These are phyloP conservation scores for Silurus glanis DNA, from an alignment of 2,113 vertebrate genomes.

Conservation along the genomic window DNA sequence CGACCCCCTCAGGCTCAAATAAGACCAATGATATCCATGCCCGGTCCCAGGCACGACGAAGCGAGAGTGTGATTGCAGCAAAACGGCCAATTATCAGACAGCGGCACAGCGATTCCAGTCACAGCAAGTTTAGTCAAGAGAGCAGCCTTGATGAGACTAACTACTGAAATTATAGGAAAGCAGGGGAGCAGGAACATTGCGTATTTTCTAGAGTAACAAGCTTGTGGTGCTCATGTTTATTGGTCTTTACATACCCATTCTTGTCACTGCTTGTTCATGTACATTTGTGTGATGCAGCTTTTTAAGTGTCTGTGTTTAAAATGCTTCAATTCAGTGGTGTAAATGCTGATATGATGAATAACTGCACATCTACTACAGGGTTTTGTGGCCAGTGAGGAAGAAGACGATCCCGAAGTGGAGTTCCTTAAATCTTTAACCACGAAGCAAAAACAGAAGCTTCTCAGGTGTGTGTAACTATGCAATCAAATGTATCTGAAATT, in stretches of 20 bases:
- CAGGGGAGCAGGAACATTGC: slow-evolving; percentile 26
- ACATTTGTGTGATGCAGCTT: not conserved
- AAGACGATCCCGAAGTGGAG: slow-evolving; percentile 95
- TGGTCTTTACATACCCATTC: not conserved
- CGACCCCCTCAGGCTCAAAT: slow-evolving; percentile 57
- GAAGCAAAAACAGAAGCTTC: slow-evolving; percentile 95
- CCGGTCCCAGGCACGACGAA: slow-evolving; percentile 48
- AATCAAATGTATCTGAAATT: not conserved
- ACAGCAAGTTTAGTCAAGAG: slow-evolving; percentile 45
- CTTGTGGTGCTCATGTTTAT: slow-evolving; percentile 23
- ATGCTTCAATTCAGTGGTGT: not conserved
- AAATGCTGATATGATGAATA: not conserved
- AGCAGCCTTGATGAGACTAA: slow-evolving; percentile 52
- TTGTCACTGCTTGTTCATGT: not conserved
- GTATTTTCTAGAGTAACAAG: slow-evolving; percentile 25
- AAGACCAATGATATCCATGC: slow-evolving; percentile 78
- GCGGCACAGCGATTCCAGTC: slow-evolving; percentile 45
- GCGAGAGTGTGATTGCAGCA: slow-evolving; percentile 80
- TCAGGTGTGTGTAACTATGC: slow-evolving; percentile 76
- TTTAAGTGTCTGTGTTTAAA: not conserved
- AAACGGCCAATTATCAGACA: slow-evolving; percentile 72
- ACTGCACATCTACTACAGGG: slow-evolving; percentile 70
- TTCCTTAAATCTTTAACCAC: slow-evolving; percentile 95
- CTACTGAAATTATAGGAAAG: slow-evolving; percentile 39
- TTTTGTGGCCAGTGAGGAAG: slow-evolving; percentile 91